Base-by-base conservation (phyloP, 2,113 vertebrate genomes). In the Columba livia region DNA sequence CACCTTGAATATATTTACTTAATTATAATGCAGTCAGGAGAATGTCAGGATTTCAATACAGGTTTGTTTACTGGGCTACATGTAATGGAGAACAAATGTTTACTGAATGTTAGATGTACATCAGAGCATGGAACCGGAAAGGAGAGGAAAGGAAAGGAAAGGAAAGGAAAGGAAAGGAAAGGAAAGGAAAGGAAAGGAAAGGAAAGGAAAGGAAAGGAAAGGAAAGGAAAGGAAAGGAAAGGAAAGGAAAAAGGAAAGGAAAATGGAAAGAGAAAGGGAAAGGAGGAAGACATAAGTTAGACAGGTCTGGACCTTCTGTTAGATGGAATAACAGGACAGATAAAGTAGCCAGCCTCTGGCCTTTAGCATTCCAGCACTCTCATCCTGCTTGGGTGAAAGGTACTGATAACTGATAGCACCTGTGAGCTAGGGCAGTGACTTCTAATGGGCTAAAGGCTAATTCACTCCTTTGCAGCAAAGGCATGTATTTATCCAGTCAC, bases 251-350 rank as follows among this genome's bases (percentile, higher is more conserved):
- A 16, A 16, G 32, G 15, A 57, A 47, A 51, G 36, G 15, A 1
- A 31, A 21, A 50, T 23, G 31, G 31, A 54, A 38, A 54, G 12
- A 19, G 38, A 42, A 51, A 29, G 7, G 85, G 87, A 82, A 26
- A 47, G 38, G 79, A 90, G 53, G 83, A 88, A 79, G 51, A 48
- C 25, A 56, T 34, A 91, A 95, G 34, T 91, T 75, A 64, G 17
- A 79, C 15, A 57, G 50, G 48, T 64, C 71, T 88, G 58, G 36
- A 64, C 62, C 38, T 92, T 88, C 48, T 79, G 32, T 65, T 60
- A 40, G 57, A 34, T 19, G 44, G 11, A 90, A 73, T 79, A 88
- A 75, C 38, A 69, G 32, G 56, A 61, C 47, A 65, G 51, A 73
- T 53, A 66, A 81, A 87, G 40, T 25, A 73, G 10, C 10, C 23